These are phyloP conservation scores for Sinonovacula constricta DNA, from an alignment of 1,140 invertebrate genomes.

Conservation along the genomic window DNA sequence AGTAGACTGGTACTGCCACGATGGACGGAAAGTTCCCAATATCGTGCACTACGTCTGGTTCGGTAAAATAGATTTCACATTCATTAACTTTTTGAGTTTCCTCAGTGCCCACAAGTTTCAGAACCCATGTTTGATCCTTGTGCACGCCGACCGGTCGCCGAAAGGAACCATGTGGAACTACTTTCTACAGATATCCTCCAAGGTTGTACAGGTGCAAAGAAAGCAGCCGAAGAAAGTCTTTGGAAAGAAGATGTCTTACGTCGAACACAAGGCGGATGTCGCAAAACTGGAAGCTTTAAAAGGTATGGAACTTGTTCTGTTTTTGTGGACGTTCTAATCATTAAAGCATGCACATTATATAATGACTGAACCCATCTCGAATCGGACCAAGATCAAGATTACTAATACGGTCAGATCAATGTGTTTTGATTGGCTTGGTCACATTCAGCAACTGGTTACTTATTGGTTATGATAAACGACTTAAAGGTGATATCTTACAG, in stretches of 20 bases:
- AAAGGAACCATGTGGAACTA: slow-evolving; percentile 54
- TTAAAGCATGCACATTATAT: background rate
- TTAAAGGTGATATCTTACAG: no score
- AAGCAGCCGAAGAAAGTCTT: slow-evolving; percentile 52
- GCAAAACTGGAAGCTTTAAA: slow-evolving; percentile 56
- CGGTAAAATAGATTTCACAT: slow-evolving; percentile 42
- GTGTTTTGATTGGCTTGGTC: no score
- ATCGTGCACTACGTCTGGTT: slow-evolving; percentile 54
- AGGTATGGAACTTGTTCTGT: no score
- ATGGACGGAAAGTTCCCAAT: slow-evolving; percentile 38
- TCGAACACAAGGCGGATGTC: slow-evolving; percentile 62
- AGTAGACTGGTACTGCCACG: slow-evolving; percentile 39
- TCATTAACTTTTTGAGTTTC: slow-evolving; percentile 48
- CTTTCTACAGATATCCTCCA: slow-evolving; percentile 41
- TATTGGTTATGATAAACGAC: no score
- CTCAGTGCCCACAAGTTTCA: slow-evolving; percentile 43
- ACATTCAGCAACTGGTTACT: no score
- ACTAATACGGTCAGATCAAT: background rate
- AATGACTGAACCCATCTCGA: no score
- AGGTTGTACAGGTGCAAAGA: slow-evolving; percentile 53
- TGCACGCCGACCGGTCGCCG: slow-evolving; percentile 56
- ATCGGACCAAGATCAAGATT: no score
- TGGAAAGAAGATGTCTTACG: slow-evolving; percentile 47
- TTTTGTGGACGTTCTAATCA: no score
- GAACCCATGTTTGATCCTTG: slow-evolving; percentile 56